Evolutionary conservation across 2,797 vertebrate species (phyloP), one percentile per base, ranked within the genome.

Genomic region (Artibeus lituratus): DNA sequence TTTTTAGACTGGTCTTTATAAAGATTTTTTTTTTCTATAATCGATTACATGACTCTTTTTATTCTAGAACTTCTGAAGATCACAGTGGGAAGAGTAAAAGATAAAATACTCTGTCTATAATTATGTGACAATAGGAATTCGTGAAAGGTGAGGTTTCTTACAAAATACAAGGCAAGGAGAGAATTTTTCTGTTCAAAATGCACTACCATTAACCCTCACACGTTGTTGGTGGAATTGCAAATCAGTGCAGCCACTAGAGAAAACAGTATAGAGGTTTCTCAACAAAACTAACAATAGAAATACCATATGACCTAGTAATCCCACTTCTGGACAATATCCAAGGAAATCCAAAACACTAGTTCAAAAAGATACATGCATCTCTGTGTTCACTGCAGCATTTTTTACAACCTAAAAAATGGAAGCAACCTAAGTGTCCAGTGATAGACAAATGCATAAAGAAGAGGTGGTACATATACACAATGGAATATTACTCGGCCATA

Each of bases 21-120:
- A 88, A 87, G 53, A 9, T 89, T 87, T 91, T 81, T 87, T 91
- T 81, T 73, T 97, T 85, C 57, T 92, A 3, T 84, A 59, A 73
- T 29, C 87, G 35, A 84, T 93, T 85, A 67, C 22, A 65, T 6
- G 37, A 29, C 51, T 77, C 1, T 12, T 94, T 49, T 91, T 85
- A 89, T 70, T 93, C 89, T 70, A 44, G 69, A 65, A 12, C 10
- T 55, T 78, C 91, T 78, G 70, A 94, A 82, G 69, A 37, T 32
- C n/a, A 78, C 32, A 78, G 0, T 22, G 39, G 80, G 18, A 89
- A 24, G 14, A 67, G 2, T 22, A n/a, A 65, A 80, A 57, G 35
- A 47, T 80, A 35, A 73, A 67, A 42, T 39, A 10, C 24, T 74
- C 11, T 32, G 14, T 88, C 55, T 65, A 32, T 62, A 81, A 87